Evolutionary conservation across 1,140 invertebrate species (phyloP).

Genomic region (Oryzaephilus surinamensis): DNA sequence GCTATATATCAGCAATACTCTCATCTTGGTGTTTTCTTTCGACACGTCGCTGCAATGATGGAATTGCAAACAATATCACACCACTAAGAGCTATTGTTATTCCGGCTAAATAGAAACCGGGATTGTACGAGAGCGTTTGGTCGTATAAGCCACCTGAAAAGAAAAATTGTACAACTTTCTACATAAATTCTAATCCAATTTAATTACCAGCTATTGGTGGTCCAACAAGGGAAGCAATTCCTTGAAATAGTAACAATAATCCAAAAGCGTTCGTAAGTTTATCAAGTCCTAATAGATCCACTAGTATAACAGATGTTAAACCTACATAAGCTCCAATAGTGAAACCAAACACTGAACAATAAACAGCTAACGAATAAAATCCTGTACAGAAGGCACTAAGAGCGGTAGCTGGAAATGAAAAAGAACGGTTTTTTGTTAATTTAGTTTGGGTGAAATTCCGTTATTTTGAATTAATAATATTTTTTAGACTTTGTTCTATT

Average conservation of each 20-base stretch:
- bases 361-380: conserved; percentile 61
- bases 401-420: conserved; percentile 61
- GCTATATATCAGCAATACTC: conserved; percentile 21
- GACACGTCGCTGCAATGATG: conserved; percentile 53
- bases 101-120: conserved; percentile 75
- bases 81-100: conserved; percentile 76
- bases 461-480: too few relatives aligned
- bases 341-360: conserved; percentile 73
- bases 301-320: conserved; percentile 80
- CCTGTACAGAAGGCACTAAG: conserved; percentile 60
- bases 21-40: conserved; percentile 13
- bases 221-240: conserved; percentile 78
- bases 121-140: conserved; percentile 61
- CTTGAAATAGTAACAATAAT: conserved; percentile 83
- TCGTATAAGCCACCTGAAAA: conserved; percentile 71
- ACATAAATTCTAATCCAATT: conserved; percentile 3
- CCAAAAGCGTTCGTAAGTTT: conserved; percentile 88
- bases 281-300: conserved; percentile 77
- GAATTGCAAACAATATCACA: conserved; percentile 78
- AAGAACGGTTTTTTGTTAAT: conserved; percentile 25
- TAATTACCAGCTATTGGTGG: conserved; percentile 77
- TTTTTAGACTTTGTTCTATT: too few relatives aligned
- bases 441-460: too few relatives aligned
- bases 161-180: neutral
- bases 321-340: conserved; percentile 89